Evolutionary conservation across 2,888 invertebrate species (phyloP), one percentile per base, ranked within the genome.

Genomic region (Iphiclides podalirius): DNA sequence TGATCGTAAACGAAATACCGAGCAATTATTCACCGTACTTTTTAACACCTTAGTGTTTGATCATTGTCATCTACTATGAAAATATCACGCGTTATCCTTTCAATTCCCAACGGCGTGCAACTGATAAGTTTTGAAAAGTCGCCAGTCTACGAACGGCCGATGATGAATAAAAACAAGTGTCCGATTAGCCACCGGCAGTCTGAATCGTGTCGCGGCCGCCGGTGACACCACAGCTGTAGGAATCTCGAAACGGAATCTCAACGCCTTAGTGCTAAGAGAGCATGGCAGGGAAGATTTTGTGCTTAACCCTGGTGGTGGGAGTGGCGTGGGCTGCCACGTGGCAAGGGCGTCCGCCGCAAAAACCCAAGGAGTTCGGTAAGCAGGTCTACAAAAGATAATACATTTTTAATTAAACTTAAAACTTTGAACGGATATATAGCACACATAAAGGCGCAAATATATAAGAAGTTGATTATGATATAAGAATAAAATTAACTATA

Each of bases 121-220:
- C n/a, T 4, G 4, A 6, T 20, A 6, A 20, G 4, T 3, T 6
- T 6, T 6, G 4, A 31, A 52, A 56, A 66, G 58, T 70, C 70
- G 68, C 45, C 17, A 52, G 73, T 69, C 57, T 74, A 66, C 52
- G 47, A 51, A 9, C 60, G 17, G 68, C 67, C 66, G 58, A 64
- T 57, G 61, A 55, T 48, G 64, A 69, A 84, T 84, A 84, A 77
- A 84, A 81, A 77, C 79, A 77, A 69, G 64, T 59, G 59, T 53
- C 53, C 41, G 60, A 47, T 53, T 59, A 52, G 47, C 31, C 40
- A 53, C 40, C 41, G 59, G 68, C 84, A 84, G 82, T 84, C 69
- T 67, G 43, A 40, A 48, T 53, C 53, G 51, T 57, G 49, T 38
- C 17, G 46, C 47, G 47, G 17, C 17, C 23, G 33, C 42, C 15